Evolutionary conservation across 2,113 vertebrate species (phyloP).

Genomic region (Carassius gibelio): DNA sequence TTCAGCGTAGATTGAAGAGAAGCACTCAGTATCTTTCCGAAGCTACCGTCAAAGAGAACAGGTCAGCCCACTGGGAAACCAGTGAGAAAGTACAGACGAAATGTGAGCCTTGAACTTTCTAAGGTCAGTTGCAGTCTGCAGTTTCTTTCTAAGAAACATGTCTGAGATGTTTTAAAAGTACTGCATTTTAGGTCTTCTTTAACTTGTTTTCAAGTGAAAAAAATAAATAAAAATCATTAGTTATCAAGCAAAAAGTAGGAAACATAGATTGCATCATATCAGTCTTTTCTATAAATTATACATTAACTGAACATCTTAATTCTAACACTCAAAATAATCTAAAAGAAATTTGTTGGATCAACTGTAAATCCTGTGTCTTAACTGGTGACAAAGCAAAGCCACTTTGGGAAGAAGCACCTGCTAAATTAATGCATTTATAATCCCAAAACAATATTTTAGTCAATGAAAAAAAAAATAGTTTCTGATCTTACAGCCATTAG

Average conservation of each 20-base stretch:
- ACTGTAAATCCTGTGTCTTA: neutral
- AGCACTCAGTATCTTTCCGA: conserved; percentile 19
- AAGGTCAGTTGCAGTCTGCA: neutral
- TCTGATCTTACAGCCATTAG: neutral
- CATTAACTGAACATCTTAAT: neutral
- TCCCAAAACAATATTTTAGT: neutral
- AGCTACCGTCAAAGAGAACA: neutral
- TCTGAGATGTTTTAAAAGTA: neutral
- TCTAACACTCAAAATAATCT: neutral
- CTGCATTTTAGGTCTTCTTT: neutral
- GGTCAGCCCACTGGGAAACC: neutral
- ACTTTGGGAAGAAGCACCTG: neutral
- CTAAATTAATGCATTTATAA: neutral
- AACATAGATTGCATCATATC: neutral
- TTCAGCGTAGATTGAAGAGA: neutral
- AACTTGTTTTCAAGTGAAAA: neutral
- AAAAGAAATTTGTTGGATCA: neutral
- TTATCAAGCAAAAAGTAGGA: neutral
- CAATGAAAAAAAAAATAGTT: neutral
- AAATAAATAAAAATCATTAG: neutral
- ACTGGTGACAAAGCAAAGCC: neutral
- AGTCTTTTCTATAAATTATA: neutral
- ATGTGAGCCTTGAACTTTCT: neutral
- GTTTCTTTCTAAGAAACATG: neutral
- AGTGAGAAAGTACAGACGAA: neutral